Percentiles rank a stretch among this genome's conserved stretches.
Evolutionary conservation across 2,797 vertebrate species (phyloP).

Genomic region (Phalanger gymnotis): DNA sequence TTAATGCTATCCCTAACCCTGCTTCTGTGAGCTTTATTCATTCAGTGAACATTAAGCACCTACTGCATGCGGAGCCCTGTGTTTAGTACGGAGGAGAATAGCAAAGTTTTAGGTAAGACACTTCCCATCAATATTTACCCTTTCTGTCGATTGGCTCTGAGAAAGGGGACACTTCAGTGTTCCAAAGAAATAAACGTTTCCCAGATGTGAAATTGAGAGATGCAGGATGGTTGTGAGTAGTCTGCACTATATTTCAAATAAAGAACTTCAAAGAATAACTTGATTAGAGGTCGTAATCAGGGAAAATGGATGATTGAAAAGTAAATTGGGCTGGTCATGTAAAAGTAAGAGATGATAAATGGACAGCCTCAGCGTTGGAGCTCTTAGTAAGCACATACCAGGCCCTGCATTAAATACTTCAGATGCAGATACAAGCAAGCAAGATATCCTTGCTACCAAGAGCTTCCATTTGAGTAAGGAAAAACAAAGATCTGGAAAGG

Average conservation of each 20-base stretch:
- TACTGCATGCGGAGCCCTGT: background rate
- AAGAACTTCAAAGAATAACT: background rate
- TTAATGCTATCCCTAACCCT: background rate
- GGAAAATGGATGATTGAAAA: background rate
- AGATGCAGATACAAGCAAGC: background rate
- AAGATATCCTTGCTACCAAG: background rate
- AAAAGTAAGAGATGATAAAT: background rate
- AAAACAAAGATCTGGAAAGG: background rate
- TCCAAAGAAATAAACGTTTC: background rate
- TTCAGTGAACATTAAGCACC: background rate
- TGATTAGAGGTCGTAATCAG: background rate
- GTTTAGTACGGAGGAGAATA: background rate
- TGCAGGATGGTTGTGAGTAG: background rate
- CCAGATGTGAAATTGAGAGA: background rate
- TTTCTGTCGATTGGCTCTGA: background rate
- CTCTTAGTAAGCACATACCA: background rate
- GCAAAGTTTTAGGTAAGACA: background rate
- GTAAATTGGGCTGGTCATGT: background rate
- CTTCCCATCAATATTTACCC: background rate
- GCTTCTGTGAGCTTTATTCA: background rate
- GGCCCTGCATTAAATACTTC: background rate
- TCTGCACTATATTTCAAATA: background rate
- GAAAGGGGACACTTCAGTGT: background rate
- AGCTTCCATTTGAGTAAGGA: background rate
- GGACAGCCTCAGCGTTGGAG: background rate